These are phyloP conservation scores for Synchiropus splendidus DNA, from an alignment of 2,113 vertebrate species.

Conservation along the genomic window DNA sequence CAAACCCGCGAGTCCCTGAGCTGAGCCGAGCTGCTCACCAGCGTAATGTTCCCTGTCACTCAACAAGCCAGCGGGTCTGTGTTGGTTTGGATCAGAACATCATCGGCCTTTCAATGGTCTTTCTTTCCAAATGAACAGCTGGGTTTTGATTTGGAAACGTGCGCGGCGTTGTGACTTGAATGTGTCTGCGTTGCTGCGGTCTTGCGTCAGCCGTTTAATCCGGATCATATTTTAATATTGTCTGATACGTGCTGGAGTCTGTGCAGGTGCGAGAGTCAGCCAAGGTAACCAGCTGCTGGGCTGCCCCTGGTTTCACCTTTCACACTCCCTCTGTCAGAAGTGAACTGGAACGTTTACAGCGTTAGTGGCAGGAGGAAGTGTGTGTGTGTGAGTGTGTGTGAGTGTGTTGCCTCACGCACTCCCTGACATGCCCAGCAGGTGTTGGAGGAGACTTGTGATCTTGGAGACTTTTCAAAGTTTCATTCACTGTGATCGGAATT, in stretches of 20 bases:
- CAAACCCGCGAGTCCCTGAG: constrained; percentile 6
- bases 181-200: constrained; percentile 22
- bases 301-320: constrained; percentile 43
- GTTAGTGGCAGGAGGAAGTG: constrained; percentile 44
- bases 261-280: constrained; percentile 54
- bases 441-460: constrained; percentile 46
- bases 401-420: constrained; percentile 30
- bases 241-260: constrained; percentile 25
- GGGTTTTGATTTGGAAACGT: constrained; percentile 10
- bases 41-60: constrained; percentile 37
- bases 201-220: constrained; percentile 53
- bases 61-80: neutral
- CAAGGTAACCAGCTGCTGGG: constrained; percentile 57
- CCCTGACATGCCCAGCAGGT: constrained; percentile 55
- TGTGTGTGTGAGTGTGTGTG: constrained; percentile 15
- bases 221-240: constrained; percentile 12
- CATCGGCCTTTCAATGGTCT: constrained; percentile 1
- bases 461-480: constrained; percentile 53
- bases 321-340: constrained; percentile 42
- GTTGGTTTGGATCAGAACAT: no score
- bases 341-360: constrained; percentile 53
- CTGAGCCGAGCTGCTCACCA: constrained; percentile 25
- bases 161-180: neutral
- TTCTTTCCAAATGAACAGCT: constrained; percentile 14
- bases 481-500: constrained; percentile 42